Conservation (phyloP, 1,140 invertebrate species). For the Pararge aegeria region DNA sequence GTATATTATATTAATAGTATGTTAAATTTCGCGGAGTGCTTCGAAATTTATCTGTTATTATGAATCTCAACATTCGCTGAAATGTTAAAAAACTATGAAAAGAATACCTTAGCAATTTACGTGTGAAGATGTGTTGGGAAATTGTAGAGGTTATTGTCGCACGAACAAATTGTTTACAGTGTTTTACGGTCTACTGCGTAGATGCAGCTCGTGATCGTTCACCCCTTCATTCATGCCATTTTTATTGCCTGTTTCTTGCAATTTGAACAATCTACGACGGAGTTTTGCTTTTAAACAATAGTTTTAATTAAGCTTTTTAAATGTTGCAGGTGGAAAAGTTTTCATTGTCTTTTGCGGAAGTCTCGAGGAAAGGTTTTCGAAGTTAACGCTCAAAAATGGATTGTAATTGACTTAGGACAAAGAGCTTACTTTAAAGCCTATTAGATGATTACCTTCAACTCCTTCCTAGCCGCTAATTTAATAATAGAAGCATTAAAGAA, state of each 20-base stretch:
- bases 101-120: slow-evolving; percentile 56
- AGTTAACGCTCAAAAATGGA: slow-evolving; percentile 2
- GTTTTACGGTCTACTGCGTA: slow-evolving; percentile 66
- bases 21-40: too few relatives aligned
- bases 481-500: background rate
- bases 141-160: slow-evolving; percentile 53
- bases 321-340: background rate
- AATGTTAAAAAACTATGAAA: background rate
- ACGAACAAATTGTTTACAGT: slow-evolving; percentile 64
- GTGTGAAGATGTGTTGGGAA: slow-evolving; percentile 45
- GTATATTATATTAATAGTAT: too few relatives aligned
- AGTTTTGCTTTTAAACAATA: slow-evolving; percentile 9
- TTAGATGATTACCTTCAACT: background rate
- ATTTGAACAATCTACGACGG: slow-evolving; percentile 8
- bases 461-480: background rate
- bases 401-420: background rate
- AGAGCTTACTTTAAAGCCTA: background rate
- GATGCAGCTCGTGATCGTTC: slow-evolving; percentile 50
- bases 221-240: slow-evolving; percentile 29
- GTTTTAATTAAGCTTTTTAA: slow-evolving; percentile 5
- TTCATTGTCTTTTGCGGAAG: slow-evolving; percentile 3
- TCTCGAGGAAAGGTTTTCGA: background rate
- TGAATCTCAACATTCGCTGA: background rate
- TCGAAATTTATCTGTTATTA: too few relatives aligned
- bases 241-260: slow-evolving; percentile 43